Evolutionary conservation across 1,140 invertebrate genomes (phyloP), one percentile per base, ranked within the genome.

Genomic region (Orius insidiosus): DNA sequence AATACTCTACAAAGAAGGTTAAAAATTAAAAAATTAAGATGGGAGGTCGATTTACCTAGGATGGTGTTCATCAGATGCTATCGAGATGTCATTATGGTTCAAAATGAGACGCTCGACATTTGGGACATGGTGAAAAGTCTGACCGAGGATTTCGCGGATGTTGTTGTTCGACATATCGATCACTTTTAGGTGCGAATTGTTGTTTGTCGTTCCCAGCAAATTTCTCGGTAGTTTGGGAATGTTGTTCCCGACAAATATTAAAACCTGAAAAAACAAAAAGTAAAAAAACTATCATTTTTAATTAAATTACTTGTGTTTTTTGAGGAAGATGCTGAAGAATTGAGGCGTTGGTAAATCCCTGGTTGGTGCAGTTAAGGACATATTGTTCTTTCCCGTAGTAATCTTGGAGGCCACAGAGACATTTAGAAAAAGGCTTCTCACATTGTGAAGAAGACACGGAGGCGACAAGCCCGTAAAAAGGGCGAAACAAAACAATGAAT

Each of bases 101-200:
- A 86, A 62, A 50, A 81, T 74, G 1, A 86, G 60, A n/a, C 74
- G 65, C 56, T 78, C 67, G 0, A 85, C 80, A 41, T 68, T 70
- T 34, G 66, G 66, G 1, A 85, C 80, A 56, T 76, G 76, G 55
- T 85, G 81, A 59, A 80, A 85, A 3, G 78, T 66, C 60, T 83
- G 81, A 1, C 82, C 82, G 53, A 71, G 70, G 45, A 86, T 84
- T 48, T 76, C 72, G 38, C 66, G 58, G n/a, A 86, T 84, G 9
- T 70, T 62, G 57, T 86, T 86, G 49, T 72, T 78, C 15, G 75
- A 78, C 75, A 86, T 77, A 53, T 86, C 80, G 18, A 85, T 75
- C 2, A 76, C 68, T 49, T 67, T 67, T 13, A 86, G 57, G 32
- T 74, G 63, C 30, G 67, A 71, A 34, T 75, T 63, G 35, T 62